phyloP scores from a whole-genome alignment of 2,888 invertebrate genomes.

The Ectemnius lituratus region DNA sequence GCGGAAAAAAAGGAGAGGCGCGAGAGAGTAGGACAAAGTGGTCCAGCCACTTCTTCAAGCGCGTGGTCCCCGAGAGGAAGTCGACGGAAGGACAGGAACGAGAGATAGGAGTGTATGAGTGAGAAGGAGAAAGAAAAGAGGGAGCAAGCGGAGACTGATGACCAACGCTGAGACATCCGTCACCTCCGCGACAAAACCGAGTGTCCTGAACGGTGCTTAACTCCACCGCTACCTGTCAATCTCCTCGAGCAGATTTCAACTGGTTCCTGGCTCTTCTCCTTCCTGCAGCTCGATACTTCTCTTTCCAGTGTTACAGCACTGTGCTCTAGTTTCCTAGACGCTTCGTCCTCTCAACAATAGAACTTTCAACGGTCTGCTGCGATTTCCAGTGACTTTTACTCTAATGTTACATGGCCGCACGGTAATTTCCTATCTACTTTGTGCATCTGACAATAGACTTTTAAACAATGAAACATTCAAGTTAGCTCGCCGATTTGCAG shows the following conservation, averaged over 20 bases:
- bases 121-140: background rate
- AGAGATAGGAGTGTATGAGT: too few species aligned
- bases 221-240: slow-evolving; percentile 46
- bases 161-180: slow-evolving; percentile 64
- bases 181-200: slow-evolving; percentile 69
- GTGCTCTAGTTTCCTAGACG: too few species aligned
- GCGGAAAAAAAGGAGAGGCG: slow-evolving; percentile 47
- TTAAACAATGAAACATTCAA: too few species aligned
- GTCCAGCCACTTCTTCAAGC: slow-evolving; percentile 72
- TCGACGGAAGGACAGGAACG: slow-evolving; percentile 16
- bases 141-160: slow-evolving; percentile 54
- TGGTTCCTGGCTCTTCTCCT: background rate
- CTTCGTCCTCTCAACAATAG: too few species aligned
- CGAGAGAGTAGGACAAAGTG: slow-evolving; percentile 72
- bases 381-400: too few species aligned
- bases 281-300: background rate
- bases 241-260: slow-evolving; percentile 40
- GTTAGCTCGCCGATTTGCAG: too few species aligned
- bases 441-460: too few species aligned
- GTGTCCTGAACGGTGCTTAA: slow-evolving; percentile 60
- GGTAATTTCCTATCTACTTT: too few species aligned
- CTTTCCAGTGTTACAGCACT: too few species aligned
- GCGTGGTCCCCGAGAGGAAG: slow-evolving; percentile 40
- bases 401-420: too few species aligned
- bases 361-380: too few species aligned